Conservation (phyloP, 2,888 invertebrate species). For the Metalampra italica region DNA sequence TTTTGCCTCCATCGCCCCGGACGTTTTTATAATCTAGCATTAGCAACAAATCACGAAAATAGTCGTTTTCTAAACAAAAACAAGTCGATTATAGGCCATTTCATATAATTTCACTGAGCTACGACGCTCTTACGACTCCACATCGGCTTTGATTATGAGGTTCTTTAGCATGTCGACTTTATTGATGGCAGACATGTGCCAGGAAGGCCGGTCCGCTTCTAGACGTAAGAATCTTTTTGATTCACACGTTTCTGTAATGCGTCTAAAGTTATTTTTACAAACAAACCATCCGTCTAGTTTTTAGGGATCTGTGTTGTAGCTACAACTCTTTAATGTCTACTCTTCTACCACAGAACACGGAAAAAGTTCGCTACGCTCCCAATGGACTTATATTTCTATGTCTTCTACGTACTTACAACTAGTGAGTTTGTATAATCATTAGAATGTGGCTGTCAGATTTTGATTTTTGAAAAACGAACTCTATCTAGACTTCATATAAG, state of each 20-base stretch:
- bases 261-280: slow-evolving; percentile 24
- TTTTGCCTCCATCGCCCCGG: slow-evolving; percentile 47
- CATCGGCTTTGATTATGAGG: slow-evolving; percentile 55
- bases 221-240: slow-evolving; percentile 38
- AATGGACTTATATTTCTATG: no score
- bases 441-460: no score
- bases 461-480: no score
- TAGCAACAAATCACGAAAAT: slow-evolving; percentile 68
- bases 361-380: no score
- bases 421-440: no score
- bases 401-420: not conserved
- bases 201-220: slow-evolving; percentile 36
- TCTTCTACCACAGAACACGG: no score
- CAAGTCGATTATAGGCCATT: slow-evolving; percentile 72
- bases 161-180: slow-evolving; percentile 50
- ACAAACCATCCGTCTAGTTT: slow-evolving; percentile 20
- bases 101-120: slow-evolving; percentile 64
- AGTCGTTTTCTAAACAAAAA: slow-evolving; percentile 67
- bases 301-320: slow-evolving; percentile 5
- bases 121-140: slow-evolving; percentile 50
- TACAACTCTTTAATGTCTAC: no score
- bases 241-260: slow-evolving; percentile 32
- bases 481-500: no score
- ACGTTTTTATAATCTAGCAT: slow-evolving; percentile 65
- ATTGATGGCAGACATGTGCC: slow-evolving; percentile 51